Evolutionary conservation across 2,888 invertebrate genomes (phyloP), one percentile per base, ranked within the genome.

Genomic region (Sinopyrophorus schimmeli): DNA sequence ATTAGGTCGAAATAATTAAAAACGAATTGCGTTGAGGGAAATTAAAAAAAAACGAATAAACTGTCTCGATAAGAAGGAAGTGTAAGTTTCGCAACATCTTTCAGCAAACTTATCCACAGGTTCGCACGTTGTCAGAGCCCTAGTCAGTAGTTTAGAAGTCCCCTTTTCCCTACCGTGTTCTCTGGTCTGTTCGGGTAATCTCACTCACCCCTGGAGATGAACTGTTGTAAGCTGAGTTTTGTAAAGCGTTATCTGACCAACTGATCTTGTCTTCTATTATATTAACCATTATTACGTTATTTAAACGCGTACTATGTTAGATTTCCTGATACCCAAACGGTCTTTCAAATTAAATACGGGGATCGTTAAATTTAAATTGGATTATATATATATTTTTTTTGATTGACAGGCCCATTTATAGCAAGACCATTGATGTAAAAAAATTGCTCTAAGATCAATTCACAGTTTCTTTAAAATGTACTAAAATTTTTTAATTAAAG

Each of bases 211-310:
- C 54, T 47, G 47, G 46, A 57, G 57, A 52, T 47, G 57, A 53
- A 30, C 49, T 42, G 46, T 47, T 53, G 43, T 47, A 37, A 50
- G 41, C 51, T 43, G 47, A 51, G 51, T 57, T 54, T 50, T 58
- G 53, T 54, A 55, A 51, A 37, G 34, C 49, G 40, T 55, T 58
- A 59, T 59, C 59, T 50, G 47, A 44, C 53, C 53, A 50, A 46
- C 58, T 53, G 52, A 59, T 59, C 59, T 59, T 58, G 58, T 58
- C 58, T 46, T 55, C 50, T 54, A 53, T 54, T 54, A 55, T 60
- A 58, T 56, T 56, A 48, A 47, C 58, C 51, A 61, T 59, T 61
- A 59, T 59, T 59, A 53, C 54, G 55, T 54, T 59, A 59, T 59
- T 57, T 54, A 58, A 57, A 53, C 55, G 51, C 47, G 55, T 59